These are phyloP conservation scores for Oncorhynchus mykiss DNA, from an alignment of 2,113 vertebrate genomes.

Conservation along the genomic window DNA sequence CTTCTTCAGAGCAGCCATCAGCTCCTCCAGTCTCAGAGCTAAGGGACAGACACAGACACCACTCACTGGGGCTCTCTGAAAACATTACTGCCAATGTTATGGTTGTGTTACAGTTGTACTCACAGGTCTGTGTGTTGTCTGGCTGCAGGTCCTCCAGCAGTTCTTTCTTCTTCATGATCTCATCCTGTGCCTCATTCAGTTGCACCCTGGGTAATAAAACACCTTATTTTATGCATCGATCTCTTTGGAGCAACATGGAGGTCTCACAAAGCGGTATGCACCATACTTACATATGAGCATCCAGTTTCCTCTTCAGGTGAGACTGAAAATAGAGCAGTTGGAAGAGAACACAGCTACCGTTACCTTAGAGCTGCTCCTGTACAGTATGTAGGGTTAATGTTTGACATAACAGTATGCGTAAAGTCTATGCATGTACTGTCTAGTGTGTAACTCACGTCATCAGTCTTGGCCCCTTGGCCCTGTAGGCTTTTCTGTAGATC, in stretches of 20 bases:
- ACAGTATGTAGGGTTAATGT: neutral
- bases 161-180: constrained; percentile 96
- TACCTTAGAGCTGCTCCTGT: no score
- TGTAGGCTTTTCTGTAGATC: constrained; percentile 93
- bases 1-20: constrained; percentile 91
- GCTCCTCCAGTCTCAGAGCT: constrained; percentile 88
- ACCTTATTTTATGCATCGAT: constrained; percentile 1
- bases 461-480: constrained; percentile 85
- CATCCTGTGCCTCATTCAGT: constrained; percentile 92
- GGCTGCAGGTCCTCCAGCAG: constrained; percentile 93
- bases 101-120: constrained; percentile 6
- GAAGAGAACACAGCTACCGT: no score
- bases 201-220: constrained; percentile 80
- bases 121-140: constrained; percentile 81
- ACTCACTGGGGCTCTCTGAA: neutral
- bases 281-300: constrained; percentile 95
- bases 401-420: neutral
- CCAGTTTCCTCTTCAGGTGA: constrained; percentile 90
- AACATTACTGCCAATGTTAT: neutral
- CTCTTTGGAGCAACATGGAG: neutral
- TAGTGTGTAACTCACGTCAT: constrained; percentile 79
- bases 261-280: constrained; percentile 33
- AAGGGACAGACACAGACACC: constrained; percentile 8
- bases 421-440: neutral
- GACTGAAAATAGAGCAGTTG: constrained; percentile 77